These are phyloP conservation scores for Bellardia pandia DNA, from an alignment of 2,888 invertebrate genomes.

Conservation along the genomic window DNA sequence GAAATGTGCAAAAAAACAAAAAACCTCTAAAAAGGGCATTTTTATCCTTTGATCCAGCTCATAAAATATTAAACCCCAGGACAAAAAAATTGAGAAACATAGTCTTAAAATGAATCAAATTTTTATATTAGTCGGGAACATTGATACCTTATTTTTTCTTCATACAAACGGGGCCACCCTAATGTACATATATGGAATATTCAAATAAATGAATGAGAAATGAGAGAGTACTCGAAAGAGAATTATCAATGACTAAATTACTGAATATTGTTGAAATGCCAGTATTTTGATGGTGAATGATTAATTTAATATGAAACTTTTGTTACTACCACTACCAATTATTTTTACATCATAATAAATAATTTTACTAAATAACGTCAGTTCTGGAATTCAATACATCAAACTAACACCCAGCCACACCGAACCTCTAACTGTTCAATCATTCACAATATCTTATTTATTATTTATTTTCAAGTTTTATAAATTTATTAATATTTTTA, in stretches of 20 bases:
- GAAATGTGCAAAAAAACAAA: too few relatives aligned
- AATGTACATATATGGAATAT: background rate
- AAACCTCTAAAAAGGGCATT: too few relatives aligned
- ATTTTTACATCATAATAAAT: conserved; percentile 17
- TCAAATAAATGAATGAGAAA: conserved; percentile 4
- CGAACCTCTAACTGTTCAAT: background rate
- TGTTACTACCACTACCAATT: background rate
- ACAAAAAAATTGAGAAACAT: too few relatives aligned
- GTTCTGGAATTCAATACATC: conserved; percentile 5
- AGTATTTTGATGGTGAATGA: conserved; percentile 35
- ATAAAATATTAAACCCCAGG: too few relatives aligned
- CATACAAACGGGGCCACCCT: too few relatives aligned
- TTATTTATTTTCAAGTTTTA: background rate
- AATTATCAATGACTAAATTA: conserved; percentile 21
- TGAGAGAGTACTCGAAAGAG: background rate
- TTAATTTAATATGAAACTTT: conserved; percentile 15
- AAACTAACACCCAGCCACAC: background rate
- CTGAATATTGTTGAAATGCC: conserved; percentile 2
- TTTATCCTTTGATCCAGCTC: too few relatives aligned
- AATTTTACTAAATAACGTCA: conserved; percentile 26
- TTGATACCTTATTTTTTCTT: too few relatives aligned
- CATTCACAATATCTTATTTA: background rate
- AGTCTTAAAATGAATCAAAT: too few relatives aligned
- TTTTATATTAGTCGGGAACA: too few relatives aligned
- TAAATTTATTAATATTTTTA: conserved; percentile 13